Evolutionary conservation across 2,113 vertebrate genomes (phyloP), one percentile per base, ranked within the genome.

Genomic region (Fregata magnificens): DNA sequence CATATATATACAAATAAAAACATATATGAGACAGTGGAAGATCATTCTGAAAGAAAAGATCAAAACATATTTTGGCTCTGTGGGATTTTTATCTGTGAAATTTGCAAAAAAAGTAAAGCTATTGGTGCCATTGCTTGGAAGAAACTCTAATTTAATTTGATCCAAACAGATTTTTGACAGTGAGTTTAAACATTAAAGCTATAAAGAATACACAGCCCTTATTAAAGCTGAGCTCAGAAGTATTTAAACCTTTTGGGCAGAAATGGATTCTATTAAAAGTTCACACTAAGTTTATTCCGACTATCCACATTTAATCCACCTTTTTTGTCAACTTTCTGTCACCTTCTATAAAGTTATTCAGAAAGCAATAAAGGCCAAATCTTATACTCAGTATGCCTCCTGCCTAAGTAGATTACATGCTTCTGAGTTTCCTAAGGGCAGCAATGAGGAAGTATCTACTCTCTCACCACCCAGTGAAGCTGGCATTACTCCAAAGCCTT

Each of bases 381-480:
- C 67, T 66, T 83, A 66, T 8, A 53, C 36, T 65, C 24, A 28
- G 47, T 67, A 52, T 72, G 56, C 13, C 92, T 90, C 88, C 91
- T 82, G 44, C 32, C 59, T 90, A 93, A 89, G 52, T 50, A 76
- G 63, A 92, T 88, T 82, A 91, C 66, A 82, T 0, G 2, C 47
- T 78, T 76, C 78, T 56, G 86, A 86, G 66, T 82, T 94, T 97
- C 91, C 80, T 84, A 79, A 85, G 77, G 91, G 81, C 88, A 93
- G 65, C 73, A 93, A 79, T 55, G 77, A 87, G 70, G 83, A 97
- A 95, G 53, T 81, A 79, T 69, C 69, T 85, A 22, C 66, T 69
- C 40, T 82, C 90, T 86, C 74, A 86, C 59, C 20, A 93, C 18
- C 10, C 77, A 71, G 0, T 25, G 70, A 95, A 91, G 77, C 47